A percentile compares a stretch with the other conserved stretches of the same genome.
Conservation (phyloP, 2,113 vertebrate species). For the Azemiops feae region DNA sequence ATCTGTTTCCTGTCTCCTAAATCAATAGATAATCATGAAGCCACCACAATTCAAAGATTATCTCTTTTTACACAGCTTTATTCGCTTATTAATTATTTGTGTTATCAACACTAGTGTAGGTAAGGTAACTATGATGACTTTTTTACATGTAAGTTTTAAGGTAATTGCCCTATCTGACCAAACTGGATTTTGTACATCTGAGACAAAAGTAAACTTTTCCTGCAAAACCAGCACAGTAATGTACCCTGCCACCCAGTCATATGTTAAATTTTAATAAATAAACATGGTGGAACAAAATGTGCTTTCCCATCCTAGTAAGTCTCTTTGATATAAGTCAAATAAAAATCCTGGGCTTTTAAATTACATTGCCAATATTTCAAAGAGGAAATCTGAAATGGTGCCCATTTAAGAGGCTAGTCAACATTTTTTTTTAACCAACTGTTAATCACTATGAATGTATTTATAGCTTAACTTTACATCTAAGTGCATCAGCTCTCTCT, state of each 20-base stretch:
- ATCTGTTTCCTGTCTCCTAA: neutral
- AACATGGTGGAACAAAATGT: neutral
- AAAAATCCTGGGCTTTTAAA: neutral
- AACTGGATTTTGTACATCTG: neutral
- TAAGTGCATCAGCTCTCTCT: neutral
- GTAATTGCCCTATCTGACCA: neutral
- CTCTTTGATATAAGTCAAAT: neutral
- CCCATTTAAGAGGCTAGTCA: neutral
- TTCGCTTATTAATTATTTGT: neutral
- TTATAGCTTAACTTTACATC: neutral
- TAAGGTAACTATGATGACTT: neutral
- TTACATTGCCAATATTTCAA: neutral
- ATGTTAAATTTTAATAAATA: neutral
- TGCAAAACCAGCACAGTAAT: neutral
- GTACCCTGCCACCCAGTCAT: neutral
- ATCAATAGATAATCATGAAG: neutral
- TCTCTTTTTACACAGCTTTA: neutral
- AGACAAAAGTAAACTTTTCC: neutral
- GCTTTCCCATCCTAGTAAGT: neutral
- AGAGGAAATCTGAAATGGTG: neutral
- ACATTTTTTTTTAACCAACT: neutral
- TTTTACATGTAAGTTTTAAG: neutral
- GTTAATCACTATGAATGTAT: neutral
- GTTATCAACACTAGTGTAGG: neutral
- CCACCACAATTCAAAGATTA: neutral